Conservation (phyloP, 2,113 vertebrate genomes). For the Lates calcarifer region DNA sequence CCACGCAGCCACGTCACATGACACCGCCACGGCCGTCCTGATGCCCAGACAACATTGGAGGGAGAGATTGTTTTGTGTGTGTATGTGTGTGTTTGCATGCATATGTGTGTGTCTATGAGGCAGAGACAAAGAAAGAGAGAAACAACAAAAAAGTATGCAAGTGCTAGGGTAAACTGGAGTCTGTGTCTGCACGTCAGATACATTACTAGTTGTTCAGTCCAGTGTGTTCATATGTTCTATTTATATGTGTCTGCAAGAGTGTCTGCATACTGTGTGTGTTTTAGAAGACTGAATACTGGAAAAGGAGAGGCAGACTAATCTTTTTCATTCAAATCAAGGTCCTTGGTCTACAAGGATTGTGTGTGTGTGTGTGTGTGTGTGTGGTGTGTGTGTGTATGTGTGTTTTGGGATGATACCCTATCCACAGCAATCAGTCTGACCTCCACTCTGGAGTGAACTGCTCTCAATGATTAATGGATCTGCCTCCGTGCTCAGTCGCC, state of each 20-base stretch:
- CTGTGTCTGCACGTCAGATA: conserved; percentile 6
- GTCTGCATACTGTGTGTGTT: background rate
- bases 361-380: conserved; percentile 46
- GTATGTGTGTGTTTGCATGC: conserved; percentile 39
- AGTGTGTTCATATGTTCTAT: background rate
- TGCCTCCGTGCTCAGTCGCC: conserved; percentile 97
- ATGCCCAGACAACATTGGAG: conserved; percentile 88
- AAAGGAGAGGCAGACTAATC: conserved; percentile 87
- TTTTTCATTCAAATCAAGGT: conserved; percentile 98
- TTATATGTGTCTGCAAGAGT: background rate
- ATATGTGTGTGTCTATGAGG: background rate
- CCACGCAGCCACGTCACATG: conserved; percentile 97
- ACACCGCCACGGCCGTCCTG: conserved; percentile 91
- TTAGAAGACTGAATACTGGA: conserved; percentile 61
- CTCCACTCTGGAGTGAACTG: conserved; percentile 93
- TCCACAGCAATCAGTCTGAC: conserved; percentile 99
- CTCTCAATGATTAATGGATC: conserved; percentile 99
- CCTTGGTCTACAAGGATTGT: conserved; percentile 87
- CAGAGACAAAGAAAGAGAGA: conserved; percentile 45
- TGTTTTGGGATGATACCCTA: conserved; percentile 96
- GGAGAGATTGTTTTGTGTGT: conserved; percentile 64
- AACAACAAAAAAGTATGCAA: background rate
- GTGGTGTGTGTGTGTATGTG: conserved; percentile 50
- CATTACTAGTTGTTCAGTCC: background rate
- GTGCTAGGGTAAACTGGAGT: background rate